Percentiles rank a stretch among this genome's conserved stretches.
phyloP scores from a whole-genome alignment of 2,113 vertebrate species.

The Cyanocitta stelleri region DNA sequence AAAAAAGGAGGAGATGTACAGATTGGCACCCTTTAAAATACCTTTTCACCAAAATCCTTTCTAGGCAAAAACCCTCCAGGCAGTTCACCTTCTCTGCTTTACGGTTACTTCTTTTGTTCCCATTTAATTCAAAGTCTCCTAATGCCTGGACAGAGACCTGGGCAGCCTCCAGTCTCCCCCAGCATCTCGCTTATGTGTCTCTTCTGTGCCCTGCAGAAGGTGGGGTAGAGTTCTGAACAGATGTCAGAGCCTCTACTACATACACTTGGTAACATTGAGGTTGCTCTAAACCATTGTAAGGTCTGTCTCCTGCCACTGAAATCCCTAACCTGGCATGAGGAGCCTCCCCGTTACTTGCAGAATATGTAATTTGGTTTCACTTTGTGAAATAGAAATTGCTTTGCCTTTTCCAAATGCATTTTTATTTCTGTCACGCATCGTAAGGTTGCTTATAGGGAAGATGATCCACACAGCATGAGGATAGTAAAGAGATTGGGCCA shows the following conservation, averaged over 20 bases:
- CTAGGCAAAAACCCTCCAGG: background rate
- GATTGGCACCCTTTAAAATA: background rate
- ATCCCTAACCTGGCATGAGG: background rate
- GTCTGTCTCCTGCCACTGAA: background rate
- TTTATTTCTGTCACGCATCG: constrained; percentile 24
- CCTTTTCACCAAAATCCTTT: background rate
- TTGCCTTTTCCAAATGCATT: background rate
- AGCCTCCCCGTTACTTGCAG: background rate
- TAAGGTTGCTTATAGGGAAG: background rate
- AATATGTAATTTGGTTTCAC: background rate
- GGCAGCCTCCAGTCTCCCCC: background rate
- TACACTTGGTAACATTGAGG: background rate
- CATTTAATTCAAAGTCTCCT: background rate
- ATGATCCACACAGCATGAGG: background rate
- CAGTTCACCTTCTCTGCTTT: background rate
- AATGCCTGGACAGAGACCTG: background rate
- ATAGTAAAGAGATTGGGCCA: background rate
- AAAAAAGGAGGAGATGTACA: background rate
- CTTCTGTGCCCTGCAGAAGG: background rate
- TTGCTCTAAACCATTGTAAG: background rate
- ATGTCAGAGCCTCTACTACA: background rate
- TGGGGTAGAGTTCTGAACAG: background rate
- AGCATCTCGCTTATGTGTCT: background rate
- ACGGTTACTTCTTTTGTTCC: background rate
- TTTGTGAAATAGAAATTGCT: background rate